Conservation (phyloP, 2,113 vertebrate species). For the Mus musculus region DNA sequence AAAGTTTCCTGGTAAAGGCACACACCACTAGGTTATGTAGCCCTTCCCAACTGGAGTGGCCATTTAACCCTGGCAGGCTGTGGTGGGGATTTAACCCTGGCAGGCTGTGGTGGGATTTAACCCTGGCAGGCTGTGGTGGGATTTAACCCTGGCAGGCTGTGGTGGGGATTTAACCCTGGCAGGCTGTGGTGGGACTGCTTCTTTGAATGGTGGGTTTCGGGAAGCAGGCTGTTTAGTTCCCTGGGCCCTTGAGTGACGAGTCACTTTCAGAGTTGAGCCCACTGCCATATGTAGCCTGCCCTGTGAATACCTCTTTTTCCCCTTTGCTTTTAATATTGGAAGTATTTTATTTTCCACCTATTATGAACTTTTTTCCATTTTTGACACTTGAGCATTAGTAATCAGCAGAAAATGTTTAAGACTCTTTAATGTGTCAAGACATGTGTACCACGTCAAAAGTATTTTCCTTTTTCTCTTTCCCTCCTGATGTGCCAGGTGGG, state of each 20-base stretch:
- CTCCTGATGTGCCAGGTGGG: background rate
- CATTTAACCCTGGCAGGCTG: background rate
- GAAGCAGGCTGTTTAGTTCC: background rate
- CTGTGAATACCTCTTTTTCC: background rate
- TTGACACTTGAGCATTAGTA: background rate
- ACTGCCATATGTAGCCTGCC: background rate
- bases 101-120: background rate
- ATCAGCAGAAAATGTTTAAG: background rate
- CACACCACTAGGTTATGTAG: background rate
- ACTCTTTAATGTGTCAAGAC: fast-evolving
- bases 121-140: background rate
- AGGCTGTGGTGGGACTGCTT: background rate
- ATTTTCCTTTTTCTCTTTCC: background rate
- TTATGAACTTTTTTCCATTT: background rate
- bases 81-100: background rate
- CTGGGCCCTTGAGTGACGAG: background rate
- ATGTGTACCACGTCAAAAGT: fast-evolving
- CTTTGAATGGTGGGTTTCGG: background rate
- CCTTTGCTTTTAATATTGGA: background rate
- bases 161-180: background rate
- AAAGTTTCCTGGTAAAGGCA: background rate
- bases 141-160: background rate
- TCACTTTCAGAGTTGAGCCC: background rate
- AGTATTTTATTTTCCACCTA: background rate
- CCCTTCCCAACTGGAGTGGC: background rate